Percentiles rank a stretch among this genome's conserved stretches.
Evolutionary conservation across 1,140 invertebrate species (phyloP).

Genomic region (Oryctes rhinoceros): DNA sequence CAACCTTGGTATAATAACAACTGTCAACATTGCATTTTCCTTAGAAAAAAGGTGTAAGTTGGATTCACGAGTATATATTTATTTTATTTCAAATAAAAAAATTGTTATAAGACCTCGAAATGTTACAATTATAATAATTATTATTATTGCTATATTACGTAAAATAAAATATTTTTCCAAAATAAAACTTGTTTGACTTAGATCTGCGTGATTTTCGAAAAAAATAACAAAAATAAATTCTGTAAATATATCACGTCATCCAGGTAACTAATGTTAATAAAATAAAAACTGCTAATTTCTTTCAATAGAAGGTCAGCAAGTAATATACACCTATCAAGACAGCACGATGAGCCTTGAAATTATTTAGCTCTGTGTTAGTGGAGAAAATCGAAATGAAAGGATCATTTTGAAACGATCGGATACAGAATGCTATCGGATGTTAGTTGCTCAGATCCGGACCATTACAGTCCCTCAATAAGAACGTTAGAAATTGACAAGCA

Average conservation of each 20-base stretch:
- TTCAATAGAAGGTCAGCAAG: conserved; percentile 41
- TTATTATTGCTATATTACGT: conserved; percentile 15
- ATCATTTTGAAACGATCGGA: conserved; percentile 5
- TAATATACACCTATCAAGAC: conserved; percentile 17
- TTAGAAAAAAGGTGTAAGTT: background rate
- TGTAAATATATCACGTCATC: background rate
- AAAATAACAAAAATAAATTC: background rate
- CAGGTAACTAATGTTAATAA: background rate
- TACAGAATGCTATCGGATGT: conserved; percentile 38
- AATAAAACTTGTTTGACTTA: background rate
- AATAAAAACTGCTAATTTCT: conserved; percentile 26
- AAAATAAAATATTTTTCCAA: conserved; percentile 36
- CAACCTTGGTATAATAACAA: background rate
- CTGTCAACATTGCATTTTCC: background rate
- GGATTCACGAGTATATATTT: background rate
- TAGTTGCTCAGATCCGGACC: conserved; percentile 51
- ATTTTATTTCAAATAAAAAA: conserved; percentile 10
- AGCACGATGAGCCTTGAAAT: conserved; percentile 32
- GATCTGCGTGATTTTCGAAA: background rate
- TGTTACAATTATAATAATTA: conserved; percentile 25
- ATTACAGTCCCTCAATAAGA: conserved; percentile 55
- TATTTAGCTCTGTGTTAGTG: conserved; percentile 30
- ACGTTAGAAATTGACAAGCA: conserved; percentile 57
- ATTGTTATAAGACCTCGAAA: background rate
- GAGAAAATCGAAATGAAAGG: conserved; percentile 39